These are phyloP conservation scores for Netelia inedita DNA, from an alignment of 2,888 invertebrate species.

Conservation along the genomic window DNA sequence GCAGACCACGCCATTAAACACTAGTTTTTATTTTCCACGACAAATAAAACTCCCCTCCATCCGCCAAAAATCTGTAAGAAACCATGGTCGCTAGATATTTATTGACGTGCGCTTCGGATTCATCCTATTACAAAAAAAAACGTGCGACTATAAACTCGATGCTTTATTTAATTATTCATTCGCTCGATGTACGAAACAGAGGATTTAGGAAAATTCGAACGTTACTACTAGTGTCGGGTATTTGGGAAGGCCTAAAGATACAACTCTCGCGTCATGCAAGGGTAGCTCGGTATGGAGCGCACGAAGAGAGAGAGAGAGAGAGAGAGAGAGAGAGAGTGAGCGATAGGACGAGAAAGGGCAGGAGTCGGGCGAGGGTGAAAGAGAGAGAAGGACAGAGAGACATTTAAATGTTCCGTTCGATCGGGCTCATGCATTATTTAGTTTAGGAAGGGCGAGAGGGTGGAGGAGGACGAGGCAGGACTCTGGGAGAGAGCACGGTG, in stretches of 20 bases:
- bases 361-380: slow-evolving; percentile 2
- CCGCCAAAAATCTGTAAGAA: too few species aligned
- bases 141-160: slow-evolving; percentile 60
- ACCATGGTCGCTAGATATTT: too few species aligned
- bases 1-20: too few species aligned
- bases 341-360: slow-evolving; percentile 73
- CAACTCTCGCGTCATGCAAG: slow-evolving; percentile 33
- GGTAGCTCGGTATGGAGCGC: background rate
- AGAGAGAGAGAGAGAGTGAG: slow-evolving; percentile 18
- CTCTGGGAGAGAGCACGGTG: slow-evolving; percentile 38
- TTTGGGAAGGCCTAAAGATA: slow-evolving; percentile 43
- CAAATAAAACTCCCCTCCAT: too few species aligned
- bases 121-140: background rate
- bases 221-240: slow-evolving; percentile 47
- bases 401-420: slow-evolving; percentile 81
- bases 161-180: slow-evolving; percentile 10
- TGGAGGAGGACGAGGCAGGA: slow-evolving; percentile 40
- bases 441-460: slow-evolving; percentile 74
- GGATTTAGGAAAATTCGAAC: slow-evolving; percentile 57
- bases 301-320: background rate
- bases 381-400: slow-evolving; percentile 65
- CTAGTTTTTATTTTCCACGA: too few species aligned
- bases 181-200: slow-evolving; percentile 17
- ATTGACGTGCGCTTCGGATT: too few species aligned
- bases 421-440: slow-evolving; percentile 82